Evolutionary conservation across 2,797 vertebrate species (phyloP).

Genomic region (Pipistrellus kuhlii): DNA sequence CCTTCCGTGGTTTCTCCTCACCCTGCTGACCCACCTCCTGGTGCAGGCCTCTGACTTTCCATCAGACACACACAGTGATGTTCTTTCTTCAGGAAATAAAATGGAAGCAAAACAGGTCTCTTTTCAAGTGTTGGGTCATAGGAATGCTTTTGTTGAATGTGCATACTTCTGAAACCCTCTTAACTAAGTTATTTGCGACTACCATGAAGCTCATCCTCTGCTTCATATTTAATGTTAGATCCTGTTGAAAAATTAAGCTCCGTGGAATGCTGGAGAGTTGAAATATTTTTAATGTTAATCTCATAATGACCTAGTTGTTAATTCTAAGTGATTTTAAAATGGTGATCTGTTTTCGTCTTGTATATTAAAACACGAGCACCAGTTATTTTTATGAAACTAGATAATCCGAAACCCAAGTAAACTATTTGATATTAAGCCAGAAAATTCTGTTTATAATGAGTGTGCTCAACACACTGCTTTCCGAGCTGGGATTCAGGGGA

Average conservation of each 20-base stretch:
- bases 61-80: neutral
- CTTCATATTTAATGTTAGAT: neutral
- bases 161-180: neutral
- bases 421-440: neutral
- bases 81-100: constrained; percentile 34
- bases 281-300: neutral
- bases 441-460: neutral
- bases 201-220: neutral
- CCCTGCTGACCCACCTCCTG: neutral
- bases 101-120: neutral
- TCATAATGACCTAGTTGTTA: neutral
- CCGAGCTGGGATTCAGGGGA: constrained; percentile 9
- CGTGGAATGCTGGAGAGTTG: neutral
- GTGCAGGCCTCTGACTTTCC: neutral
- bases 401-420: constrained; percentile 20
- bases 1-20: neutral
- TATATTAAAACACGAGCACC: neutral
- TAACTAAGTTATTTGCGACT: neutral
- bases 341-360: neutral
- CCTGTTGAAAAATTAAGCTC: neutral
- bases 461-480: neutral
- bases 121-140: neutral
- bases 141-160: neutral
- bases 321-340: neutral
- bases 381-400: neutral